Percentiles rank a stretch among this genome's conserved stretches.
phyloP scores from a whole-genome alignment of 2,113 vertebrate genomes.

The Python bivittatus region DNA sequence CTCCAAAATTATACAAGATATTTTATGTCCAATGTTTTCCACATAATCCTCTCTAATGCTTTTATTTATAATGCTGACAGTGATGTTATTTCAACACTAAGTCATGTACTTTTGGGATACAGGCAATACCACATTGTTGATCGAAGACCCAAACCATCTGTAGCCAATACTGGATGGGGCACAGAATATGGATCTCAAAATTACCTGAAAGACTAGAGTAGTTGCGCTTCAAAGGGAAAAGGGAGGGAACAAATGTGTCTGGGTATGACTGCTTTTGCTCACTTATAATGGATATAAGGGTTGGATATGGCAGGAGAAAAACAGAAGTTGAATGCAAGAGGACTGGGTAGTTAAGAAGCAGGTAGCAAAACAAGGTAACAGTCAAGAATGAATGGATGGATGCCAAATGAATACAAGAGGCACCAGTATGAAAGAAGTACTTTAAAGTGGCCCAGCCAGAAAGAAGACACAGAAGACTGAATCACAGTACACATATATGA shows the following conservation, averaged over 20 bases:
- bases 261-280: background rate
- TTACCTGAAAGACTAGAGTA: background rate
- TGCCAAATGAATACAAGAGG: background rate
- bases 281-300: background rate
- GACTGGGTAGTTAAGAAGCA: background rate
- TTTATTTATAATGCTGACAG: background rate
- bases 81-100: background rate
- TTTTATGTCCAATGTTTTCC: background rate
- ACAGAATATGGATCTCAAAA: background rate
- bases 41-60: background rate
- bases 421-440: no score
- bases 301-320: background rate
- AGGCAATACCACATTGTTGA: background rate
- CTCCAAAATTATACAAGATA: background rate
- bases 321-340: background rate
- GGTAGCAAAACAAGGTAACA: background rate
- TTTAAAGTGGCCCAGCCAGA: no score
- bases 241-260: background rate
- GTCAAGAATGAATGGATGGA: background rate
- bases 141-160: background rate
- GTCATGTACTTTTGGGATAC: background rate
- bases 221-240: background rate
- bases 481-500: no score
- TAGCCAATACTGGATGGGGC: background rate
- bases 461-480: no score